Percentiles rank a stretch among this genome's conserved stretches.
These are phyloP conservation scores for Ormyrus thymus DNA, from an alignment of 2,888 invertebrate genomes.

Conservation along the genomic window DNA sequence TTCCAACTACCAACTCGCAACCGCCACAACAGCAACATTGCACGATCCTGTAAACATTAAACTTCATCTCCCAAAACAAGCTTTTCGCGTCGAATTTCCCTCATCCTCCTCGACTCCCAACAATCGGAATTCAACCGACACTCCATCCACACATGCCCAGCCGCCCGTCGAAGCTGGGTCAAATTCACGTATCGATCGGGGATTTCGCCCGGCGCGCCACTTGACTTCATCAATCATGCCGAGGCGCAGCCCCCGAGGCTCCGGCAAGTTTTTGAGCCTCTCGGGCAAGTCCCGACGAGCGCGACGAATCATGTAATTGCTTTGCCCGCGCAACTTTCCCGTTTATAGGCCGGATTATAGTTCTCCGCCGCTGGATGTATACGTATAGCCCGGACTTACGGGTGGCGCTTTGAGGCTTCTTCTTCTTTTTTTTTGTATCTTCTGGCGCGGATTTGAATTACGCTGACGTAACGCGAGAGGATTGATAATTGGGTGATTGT, in stretches of 20 bases:
- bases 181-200: conserved; percentile 5
- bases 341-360: background rate
- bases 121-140: background rate
- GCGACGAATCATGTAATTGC: conserved; percentile 34
- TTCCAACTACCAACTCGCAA: no score
- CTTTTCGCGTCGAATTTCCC: background rate
- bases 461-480: no score
- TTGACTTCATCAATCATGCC: conserved; percentile 22
- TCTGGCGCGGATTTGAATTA: no score
- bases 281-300: background rate
- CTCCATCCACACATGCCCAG: background rate
- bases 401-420: no score
- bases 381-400: no score
- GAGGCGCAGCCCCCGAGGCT: background rate
- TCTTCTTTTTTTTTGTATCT: no score
- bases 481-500: no score
- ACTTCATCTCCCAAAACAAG: background rate
- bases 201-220: background rate
- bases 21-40: no score
- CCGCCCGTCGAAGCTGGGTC: background rate
- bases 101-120: background rate
- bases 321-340: conserved; percentile 1
- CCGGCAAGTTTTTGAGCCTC: background rate
- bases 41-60: no score
- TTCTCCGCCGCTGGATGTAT: no score